These are phyloP conservation scores for Apamea epomidion DNA, from an alignment of 2,888 invertebrate genomes.

Conservation along the genomic window DNA sequence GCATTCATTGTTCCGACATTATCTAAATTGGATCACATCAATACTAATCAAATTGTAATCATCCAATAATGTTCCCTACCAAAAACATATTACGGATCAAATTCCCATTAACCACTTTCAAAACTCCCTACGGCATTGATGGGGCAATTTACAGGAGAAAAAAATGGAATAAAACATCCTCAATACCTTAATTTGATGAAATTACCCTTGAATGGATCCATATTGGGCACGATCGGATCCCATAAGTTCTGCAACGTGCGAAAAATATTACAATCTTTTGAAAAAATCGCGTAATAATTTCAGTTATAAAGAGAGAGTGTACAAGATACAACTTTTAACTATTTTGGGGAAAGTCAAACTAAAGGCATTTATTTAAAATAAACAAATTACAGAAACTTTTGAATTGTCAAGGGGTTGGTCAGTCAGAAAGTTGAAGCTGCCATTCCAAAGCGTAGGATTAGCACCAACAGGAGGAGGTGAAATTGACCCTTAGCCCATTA, in stretches of 20 bases:
- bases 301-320: neutral
- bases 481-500: neutral
- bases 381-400: too few relatives aligned
- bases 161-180: conserved; percentile 54
- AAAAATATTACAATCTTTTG: conserved; percentile 7
- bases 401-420: too few relatives aligned
- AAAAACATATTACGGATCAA: conserved; percentile 12
- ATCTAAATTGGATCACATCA: conserved; percentile 31
- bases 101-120: conserved; percentile 22
- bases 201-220: conserved; percentile 30
- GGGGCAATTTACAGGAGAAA: conserved; percentile 51
- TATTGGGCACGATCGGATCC: conserved; percentile 16
- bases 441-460: too few relatives aligned
- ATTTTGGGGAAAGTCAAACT: too few relatives aligned
- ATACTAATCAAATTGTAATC: conserved; percentile 28
- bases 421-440: too few relatives aligned
- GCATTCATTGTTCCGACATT: conserved; percentile 17
- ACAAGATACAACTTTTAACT: too few relatives aligned
- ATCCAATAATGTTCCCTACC: conserved; percentile 23
- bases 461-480: neutral
- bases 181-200: conserved; percentile 53
- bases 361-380: too few relatives aligned
- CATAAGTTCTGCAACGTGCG: conserved; percentile 29
- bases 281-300: neutral
- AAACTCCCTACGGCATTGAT: conserved; percentile 44